Evolutionary conservation across 2,888 invertebrate genomes (phyloP).

Genomic region (Nebria salina): DNA sequence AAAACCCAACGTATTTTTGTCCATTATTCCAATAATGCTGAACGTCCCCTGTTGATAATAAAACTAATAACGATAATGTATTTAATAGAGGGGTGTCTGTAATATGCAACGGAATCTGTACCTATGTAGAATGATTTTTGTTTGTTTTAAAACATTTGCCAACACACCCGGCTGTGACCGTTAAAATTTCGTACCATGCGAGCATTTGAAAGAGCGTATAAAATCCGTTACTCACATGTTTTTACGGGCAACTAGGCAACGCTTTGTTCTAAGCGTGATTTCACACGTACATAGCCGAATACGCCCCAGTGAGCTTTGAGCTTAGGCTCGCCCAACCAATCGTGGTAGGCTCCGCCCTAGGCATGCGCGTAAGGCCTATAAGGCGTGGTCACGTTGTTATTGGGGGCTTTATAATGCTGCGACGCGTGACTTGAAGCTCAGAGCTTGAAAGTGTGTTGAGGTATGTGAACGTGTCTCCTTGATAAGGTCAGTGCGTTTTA

Average conservation of each 20-base stretch:
- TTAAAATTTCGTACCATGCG: not conserved
- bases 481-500: constrained; percentile 47
- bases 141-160: constrained; percentile 5
- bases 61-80: not conserved
- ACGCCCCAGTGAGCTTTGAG: constrained; percentile 53
- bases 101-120: constrained; percentile 20
- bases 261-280: constrained; percentile 17
- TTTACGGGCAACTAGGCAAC: constrained; percentile 54
- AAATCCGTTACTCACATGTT: constrained; percentile 46
- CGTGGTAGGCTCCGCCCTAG: constrained; percentile 56
- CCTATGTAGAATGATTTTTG: constrained; percentile 3
- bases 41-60: constrained; percentile 3
- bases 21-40: not conserved
- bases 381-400: constrained; percentile 57
- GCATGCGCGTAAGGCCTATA: constrained; percentile 53
- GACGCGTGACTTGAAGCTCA: constrained; percentile 27
- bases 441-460: constrained; percentile 38
- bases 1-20: constrained; percentile 7
- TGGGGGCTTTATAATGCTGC: constrained; percentile 52
- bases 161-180: constrained; percentile 14
- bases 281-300: constrained; percentile 7
- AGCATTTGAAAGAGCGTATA: not conserved
- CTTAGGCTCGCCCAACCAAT: constrained; percentile 53
- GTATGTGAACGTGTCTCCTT: constrained; percentile 50
- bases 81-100: not conserved